Evolutionary conservation across 2,797 vertebrate genomes (phyloP).

Genomic region (Acropternis orthonyx): DNA sequence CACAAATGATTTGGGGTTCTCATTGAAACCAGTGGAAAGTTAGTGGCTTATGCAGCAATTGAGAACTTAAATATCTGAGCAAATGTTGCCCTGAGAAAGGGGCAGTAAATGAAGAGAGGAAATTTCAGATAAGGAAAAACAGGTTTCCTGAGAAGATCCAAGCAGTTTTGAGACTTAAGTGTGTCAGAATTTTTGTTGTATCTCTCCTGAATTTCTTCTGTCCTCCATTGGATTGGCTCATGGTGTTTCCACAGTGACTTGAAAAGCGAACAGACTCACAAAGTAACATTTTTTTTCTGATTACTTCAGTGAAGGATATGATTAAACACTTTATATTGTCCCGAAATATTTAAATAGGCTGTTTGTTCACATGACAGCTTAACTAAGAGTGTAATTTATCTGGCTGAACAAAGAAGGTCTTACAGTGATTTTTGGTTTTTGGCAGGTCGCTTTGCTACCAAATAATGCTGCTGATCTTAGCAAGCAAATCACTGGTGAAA

Average conservation of each 20-base stretch:
- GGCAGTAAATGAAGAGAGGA: neutral
- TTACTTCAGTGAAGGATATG: neutral
- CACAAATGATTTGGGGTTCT: neutral
- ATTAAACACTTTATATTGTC: neutral
- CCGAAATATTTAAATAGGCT: neutral
- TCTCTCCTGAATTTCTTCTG: neutral
- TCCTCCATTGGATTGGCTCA: neutral
- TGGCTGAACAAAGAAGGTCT: neutral
- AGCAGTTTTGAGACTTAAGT: neutral
- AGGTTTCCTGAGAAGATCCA: neutral
- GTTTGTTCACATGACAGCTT: neutral
- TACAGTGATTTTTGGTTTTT: neutral
- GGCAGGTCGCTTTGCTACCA: conserved; percentile 88
- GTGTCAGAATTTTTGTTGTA: neutral
- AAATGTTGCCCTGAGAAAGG: neutral
- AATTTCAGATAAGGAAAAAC: neutral
- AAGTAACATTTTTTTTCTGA: neutral
- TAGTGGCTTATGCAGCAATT: neutral
- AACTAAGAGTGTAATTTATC: neutral
- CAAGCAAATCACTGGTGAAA: conserved; percentile 88
- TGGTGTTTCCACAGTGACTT: neutral
- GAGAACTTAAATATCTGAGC: neutral
- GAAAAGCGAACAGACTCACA: neutral
- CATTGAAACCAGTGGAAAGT: neutral
- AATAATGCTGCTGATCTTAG: conserved; percentile 85